phyloP scores from a whole-genome alignment of 1,140 invertebrate species.

The Drosophila ironensis region DNA sequence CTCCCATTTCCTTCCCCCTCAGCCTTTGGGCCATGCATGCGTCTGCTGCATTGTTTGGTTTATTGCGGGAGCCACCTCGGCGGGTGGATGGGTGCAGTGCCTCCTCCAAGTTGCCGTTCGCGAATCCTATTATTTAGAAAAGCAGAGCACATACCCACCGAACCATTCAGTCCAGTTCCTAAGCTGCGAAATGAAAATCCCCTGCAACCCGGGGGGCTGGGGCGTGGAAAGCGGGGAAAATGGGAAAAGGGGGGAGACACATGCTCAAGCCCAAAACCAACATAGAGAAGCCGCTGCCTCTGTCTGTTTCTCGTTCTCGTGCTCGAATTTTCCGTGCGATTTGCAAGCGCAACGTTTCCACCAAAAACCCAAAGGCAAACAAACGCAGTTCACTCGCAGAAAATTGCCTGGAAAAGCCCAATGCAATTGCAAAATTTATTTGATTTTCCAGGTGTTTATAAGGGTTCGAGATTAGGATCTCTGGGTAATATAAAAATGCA shows the following conservation, averaged over 20 bases:
- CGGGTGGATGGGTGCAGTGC: constrained; percentile 8
- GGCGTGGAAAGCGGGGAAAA: background rate
- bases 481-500: too few species aligned
- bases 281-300: constrained; percentile 17
- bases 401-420: constrained; percentile 1
- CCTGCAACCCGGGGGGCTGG: constrained; percentile 5
- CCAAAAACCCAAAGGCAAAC: constrained; percentile 67
- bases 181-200: constrained; percentile 76
- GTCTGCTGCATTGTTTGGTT: constrained; percentile 62
- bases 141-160: constrained; percentile 30
- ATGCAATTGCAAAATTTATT: too few species aligned
- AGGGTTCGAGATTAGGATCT: too few species aligned
- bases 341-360: constrained; percentile 75
- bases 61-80: background rate
- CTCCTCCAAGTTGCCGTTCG: constrained; percentile 53
- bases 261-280: constrained; percentile 71
- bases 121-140: constrained; percentile 63
- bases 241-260: constrained; percentile 14
- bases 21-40: constrained; percentile 51
- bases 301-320: constrained; percentile 19
- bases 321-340: constrained; percentile 73
- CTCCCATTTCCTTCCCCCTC: too few species aligned
- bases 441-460: too few species aligned
- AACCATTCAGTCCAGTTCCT: constrained; percentile 13
- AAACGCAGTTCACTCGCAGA: constrained; percentile 18